Evolutionary conservation across 2,113 vertebrate genomes (phyloP).

Genomic region (Haplotaxodon microlepis): DNA sequence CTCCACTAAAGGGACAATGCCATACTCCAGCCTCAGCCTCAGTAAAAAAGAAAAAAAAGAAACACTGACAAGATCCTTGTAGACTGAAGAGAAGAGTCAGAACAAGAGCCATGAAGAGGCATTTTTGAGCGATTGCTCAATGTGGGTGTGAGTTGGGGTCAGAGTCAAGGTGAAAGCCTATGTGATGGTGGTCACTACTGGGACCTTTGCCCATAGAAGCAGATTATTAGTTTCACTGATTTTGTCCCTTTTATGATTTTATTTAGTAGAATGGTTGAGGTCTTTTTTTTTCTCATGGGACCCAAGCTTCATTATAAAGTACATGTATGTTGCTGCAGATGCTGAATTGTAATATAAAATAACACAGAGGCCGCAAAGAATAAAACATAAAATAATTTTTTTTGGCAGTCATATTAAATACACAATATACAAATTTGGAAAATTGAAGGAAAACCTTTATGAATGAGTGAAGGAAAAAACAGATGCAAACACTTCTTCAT

Average conservation of each 20-base stretch:
- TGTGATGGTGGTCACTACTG: background rate
- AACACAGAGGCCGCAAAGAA: background rate
- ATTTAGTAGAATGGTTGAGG: background rate
- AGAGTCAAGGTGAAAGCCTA: background rate
- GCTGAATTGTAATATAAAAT: background rate
- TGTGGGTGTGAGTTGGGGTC: background rate
- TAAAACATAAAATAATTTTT: background rate
- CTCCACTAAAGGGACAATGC: background rate
- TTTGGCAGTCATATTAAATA: background rate
- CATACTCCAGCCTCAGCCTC: background rate
- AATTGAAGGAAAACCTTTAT: background rate
- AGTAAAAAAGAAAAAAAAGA: background rate
- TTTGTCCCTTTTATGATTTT: background rate
- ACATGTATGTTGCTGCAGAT: background rate
- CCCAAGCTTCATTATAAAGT: background rate
- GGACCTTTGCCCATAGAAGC: too few species aligned
- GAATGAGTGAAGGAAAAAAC: background rate
- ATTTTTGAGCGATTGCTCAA: background rate
- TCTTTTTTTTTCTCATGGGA: background rate
- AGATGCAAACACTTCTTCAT: background rate
- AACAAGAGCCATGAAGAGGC: background rate
- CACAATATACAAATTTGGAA: background rate
- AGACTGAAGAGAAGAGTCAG: background rate
- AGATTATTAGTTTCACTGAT: background rate
- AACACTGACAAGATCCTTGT: background rate